Evolutionary conservation across 2,113 vertebrate species (phyloP), one percentile per base, ranked within the genome.

Genomic region (Pluvialis apricaria): DNA sequence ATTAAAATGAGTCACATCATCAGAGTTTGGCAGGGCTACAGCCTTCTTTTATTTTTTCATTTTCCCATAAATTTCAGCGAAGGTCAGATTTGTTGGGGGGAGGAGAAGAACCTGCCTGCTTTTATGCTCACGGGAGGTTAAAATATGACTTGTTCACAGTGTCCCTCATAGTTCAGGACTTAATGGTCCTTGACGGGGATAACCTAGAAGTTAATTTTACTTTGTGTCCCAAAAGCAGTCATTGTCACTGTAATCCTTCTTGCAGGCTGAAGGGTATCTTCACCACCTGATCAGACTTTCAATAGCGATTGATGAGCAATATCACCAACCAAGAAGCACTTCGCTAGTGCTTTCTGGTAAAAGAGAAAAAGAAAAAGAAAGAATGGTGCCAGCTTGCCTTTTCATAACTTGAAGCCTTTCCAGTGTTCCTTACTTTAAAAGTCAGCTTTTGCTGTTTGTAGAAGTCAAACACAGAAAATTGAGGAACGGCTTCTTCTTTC

Each of bases 171-270:
- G 98, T 98, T 98, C 97, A 98, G 93, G 79, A 98, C 97, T 98
- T 98, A 98, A 98, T 98, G 98, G 97, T 97, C 98, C 98, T 98
- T 98, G 98, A 98, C 98, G 95, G 97, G 98, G 98, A 98, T 98
- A 98, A 98, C 98, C 97, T 98, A 98, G 98, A 98, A 98, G 98
- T 98, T 98, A 98, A 98, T 98, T 98, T 98, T 97, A 98, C 97
- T 98, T 97, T 97, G 96, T 98, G 96, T 98, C 97, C 97, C 97
- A 97, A 98, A 98, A 98, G 98, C 98, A 97, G 97, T 97, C 97
- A 98, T 95, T 98, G 98, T 97, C 97, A 98, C 95, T 95, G 94
- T 88, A 98, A 98, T 98, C 96, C 94, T 98, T 98, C 97, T 98
- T 98, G 76, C 88, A 93, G 96, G 86, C 92, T 97, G 97, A 98